A percentile compares a stretch with the other conserved stretches of the same genome.
Evolutionary conservation across 2,888 invertebrate species (phyloP).

Genomic region (Acanthococcus lagerstroemiae): DNA sequence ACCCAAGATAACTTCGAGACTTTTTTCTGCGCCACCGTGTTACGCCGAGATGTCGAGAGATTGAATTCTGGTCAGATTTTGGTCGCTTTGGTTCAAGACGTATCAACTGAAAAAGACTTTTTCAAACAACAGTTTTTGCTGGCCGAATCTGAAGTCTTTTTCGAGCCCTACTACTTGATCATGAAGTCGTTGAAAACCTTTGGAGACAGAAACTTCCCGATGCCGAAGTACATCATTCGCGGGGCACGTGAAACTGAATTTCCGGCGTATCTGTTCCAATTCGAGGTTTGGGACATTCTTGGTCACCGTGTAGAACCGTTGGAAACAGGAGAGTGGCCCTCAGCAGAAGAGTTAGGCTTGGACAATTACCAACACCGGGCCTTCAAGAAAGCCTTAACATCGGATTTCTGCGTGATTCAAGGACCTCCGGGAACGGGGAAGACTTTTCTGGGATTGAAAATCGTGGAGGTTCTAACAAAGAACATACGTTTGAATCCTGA

Average conservation of each 20-base stretch:
- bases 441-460: constrained; percentile 66
- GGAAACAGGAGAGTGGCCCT: constrained; percentile 34
- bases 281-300: constrained; percentile 19
- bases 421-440: constrained; percentile 86
- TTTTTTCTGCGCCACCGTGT: constrained; percentile 58
- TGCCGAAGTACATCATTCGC: constrained; percentile 57
- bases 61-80: constrained; percentile 19
- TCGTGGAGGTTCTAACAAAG: constrained; percentile 55
- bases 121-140: constrained; percentile 4
- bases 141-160: constrained; percentile 62
- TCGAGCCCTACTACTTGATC: constrained; percentile 70
- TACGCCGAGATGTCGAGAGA: constrained; percentile 44
- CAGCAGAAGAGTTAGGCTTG: constrained; percentile 44
- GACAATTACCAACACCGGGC: constrained; percentile 60
- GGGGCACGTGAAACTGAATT: constrained; percentile 40
- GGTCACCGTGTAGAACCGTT: constrained; percentile 18
- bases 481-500: constrained; percentile 47
- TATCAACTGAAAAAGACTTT: background rate
- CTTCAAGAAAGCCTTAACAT: constrained; percentile 55
- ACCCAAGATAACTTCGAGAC: constrained; percentile 58
- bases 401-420: constrained; percentile 68
- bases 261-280: constrained; percentile 43
- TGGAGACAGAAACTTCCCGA: constrained; percentile 50
- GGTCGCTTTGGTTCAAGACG: constrained; percentile 9
- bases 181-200: constrained; percentile 55